phyloP scores from a whole-genome alignment of 1,140 invertebrate genomes.

The Lepidotrigona ventralis region DNA sequence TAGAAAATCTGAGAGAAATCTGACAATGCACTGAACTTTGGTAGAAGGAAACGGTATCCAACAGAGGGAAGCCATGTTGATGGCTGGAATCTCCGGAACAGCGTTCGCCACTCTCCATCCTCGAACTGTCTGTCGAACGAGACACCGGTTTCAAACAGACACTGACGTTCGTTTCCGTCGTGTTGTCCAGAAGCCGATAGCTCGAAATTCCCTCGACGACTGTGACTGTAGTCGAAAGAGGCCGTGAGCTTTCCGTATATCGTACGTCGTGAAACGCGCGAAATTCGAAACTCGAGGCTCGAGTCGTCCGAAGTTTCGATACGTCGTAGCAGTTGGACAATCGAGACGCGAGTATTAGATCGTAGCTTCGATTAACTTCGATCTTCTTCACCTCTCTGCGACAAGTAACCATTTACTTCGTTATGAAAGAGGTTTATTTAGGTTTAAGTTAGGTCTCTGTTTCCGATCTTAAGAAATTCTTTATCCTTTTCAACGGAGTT shows the following conservation, averaged over 20 bases:
- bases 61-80: no score
- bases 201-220: slow-evolving; percentile 10
- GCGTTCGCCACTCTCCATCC: background rate
- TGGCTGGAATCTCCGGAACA: background rate
- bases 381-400: background rate
- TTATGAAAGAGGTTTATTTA: background rate
- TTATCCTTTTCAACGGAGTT: background rate
- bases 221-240: background rate
- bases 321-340: background rate
- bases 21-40: background rate
- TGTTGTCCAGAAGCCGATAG: slow-evolving; percentile 20
- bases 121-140: background rate
- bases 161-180: slow-evolving; percentile 21
- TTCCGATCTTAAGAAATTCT: background rate
- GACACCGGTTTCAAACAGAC: background rate
- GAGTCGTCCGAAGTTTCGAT: background rate
- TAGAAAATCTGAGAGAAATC: background rate
- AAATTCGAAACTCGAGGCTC: slow-evolving; percentile 25
- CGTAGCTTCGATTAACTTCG: background rate
- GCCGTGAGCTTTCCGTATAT: background rate
- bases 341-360: background rate
- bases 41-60: background rate
- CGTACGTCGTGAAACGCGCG: background rate
- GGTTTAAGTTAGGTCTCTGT: no score
- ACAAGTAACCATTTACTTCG: background rate